A percentile compares a stretch with the other conserved stretches of the same genome.
Conservation (phyloP, 2,888 invertebrate species). For the Drosophila emarginata region DNA sequence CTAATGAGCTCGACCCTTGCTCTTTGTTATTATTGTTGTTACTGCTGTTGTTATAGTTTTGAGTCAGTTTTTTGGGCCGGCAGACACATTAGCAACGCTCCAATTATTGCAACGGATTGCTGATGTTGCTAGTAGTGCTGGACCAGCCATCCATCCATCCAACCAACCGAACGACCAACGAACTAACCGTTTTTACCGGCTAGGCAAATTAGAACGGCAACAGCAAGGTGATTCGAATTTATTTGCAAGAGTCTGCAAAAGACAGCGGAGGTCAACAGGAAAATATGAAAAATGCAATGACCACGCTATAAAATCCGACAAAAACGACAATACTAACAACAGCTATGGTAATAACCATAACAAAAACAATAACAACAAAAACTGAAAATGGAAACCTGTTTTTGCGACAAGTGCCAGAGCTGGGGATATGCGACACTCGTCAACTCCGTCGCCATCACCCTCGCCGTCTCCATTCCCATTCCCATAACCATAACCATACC, state of each 20-base stretch:
- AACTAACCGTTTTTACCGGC: neutral
- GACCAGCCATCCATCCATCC: neutral
- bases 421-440: neutral
- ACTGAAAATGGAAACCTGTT: slow-evolving; percentile 33
- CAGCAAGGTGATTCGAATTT: slow-evolving; percentile 60
- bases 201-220: slow-evolving; percentile 76
- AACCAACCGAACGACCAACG: slow-evolving; percentile 39
- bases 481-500: no score
- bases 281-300: slow-evolving; percentile 75
- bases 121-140: neutral
- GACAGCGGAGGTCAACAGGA: slow-evolving; percentile 66
- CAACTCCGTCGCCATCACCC: neutral
- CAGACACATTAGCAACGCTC: slow-evolving; percentile 57
- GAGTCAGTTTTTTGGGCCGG: slow-evolving; percentile 9
- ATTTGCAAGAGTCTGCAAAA: slow-evolving; percentile 53
- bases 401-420: slow-evolving; percentile 63
- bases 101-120: slow-evolving; percentile 46
- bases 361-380: slow-evolving; percentile 16
- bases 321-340: slow-evolving; percentile 37
- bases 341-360: slow-evolving; percentile 32
- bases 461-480: no score
- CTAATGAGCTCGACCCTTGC: slow-evolving; percentile 62
- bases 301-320: slow-evolving; percentile 50
- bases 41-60: neutral
- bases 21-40: slow-evolving; percentile 43